phyloP scores from a whole-genome alignment of 2,113 vertebrate species.

The Gopherus flavomarginatus region DNA sequence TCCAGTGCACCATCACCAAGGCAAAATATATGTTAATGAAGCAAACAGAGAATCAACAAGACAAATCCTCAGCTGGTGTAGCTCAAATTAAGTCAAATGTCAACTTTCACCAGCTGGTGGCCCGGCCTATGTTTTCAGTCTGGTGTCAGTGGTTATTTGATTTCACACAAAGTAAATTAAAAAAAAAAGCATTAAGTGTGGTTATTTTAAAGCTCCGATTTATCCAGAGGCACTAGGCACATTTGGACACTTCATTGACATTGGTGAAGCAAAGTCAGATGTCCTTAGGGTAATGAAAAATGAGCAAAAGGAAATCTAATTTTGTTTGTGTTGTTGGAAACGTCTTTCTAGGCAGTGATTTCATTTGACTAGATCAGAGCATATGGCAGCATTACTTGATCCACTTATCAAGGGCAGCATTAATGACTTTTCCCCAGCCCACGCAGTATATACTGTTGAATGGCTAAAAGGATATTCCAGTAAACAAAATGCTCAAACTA shows the following conservation, averaged over 20 bases:
- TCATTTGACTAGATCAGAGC: conserved; percentile 18
- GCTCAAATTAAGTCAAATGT: not conserved
- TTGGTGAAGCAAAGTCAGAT: rapidly evolving
- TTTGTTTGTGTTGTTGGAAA: not conserved
- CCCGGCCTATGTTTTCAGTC: not conserved
- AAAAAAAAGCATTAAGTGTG: not conserved
- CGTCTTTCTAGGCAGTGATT: not conserved
- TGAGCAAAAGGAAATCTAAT: not conserved
- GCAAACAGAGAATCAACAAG: not conserved
- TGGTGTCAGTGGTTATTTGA: not conserved
- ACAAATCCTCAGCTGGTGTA: not conserved
- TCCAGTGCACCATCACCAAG: not conserved
- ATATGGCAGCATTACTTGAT: conserved; percentile 54
- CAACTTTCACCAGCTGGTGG: not conserved
- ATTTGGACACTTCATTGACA: not conserved
- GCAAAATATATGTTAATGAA: not conserved
- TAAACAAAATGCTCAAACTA: conserved; percentile 54
- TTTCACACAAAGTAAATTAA: not conserved
- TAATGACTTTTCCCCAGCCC: conserved; percentile 39
- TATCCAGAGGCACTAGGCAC: not conserved
- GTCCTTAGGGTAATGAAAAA: not conserved
- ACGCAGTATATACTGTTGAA: not conserved
- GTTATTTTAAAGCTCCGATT: not conserved
- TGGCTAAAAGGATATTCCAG: conserved; percentile 50
- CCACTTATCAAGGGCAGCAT: conserved; percentile 45